Percentiles rank a stretch among this genome's conserved stretches.
These are phyloP conservation scores for Cardinalis cardinalis DNA, from an alignment of 2,113 vertebrate species.

Conservation along the genomic window DNA sequence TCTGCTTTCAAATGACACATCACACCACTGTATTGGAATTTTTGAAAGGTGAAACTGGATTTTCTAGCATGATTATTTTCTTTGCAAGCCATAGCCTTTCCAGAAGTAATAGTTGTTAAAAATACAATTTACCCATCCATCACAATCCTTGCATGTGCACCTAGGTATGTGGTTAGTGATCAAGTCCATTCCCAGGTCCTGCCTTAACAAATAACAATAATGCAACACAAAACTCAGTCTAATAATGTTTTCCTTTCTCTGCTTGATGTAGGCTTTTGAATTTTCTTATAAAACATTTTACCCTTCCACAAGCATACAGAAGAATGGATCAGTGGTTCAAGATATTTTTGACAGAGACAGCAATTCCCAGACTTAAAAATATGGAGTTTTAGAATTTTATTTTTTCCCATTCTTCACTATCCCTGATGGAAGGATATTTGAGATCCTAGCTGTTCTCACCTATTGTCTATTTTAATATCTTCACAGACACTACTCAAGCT, in stretches of 20 bases:
- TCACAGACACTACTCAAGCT: rapidly evolving
- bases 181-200: not conserved
- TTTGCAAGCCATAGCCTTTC: not conserved
- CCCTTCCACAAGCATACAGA: not conserved
- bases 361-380: not conserved
- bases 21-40: not conserved
- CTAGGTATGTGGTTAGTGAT: not conserved
- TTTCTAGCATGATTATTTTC: not conserved
- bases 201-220: not conserved
- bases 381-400: not conserved
- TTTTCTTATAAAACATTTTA: not conserved
- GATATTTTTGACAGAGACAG: not conserved
- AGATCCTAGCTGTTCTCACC: not conserved
- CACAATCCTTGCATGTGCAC: not conserved
- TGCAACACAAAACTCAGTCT: not conserved
- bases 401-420: not conserved
- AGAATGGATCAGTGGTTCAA: not conserved
- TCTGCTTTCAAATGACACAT: not conserved
- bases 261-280: not conserved
- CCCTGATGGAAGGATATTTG: not conserved
- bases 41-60: not conserved
- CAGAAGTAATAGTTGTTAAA: not conserved
- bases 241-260: not conserved
- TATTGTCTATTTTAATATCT: not conserved
- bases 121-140: not conserved